phyloP scores from a whole-genome alignment of 2,113 vertebrate genomes.

The Corythaixoides concolor region DNA sequence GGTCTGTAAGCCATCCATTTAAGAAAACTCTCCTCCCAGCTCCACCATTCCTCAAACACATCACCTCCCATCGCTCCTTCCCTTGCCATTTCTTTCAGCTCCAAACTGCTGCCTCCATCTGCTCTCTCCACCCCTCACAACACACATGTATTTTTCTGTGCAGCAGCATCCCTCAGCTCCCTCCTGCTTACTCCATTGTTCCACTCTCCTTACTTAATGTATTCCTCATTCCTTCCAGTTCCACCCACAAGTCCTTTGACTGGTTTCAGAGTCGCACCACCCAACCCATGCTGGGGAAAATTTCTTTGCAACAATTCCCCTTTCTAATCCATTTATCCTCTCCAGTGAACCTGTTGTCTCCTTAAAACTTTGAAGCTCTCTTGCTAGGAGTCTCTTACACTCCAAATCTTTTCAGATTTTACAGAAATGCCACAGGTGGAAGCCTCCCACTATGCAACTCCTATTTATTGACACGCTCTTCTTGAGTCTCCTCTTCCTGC shows the following conservation, averaged over 20 bases:
- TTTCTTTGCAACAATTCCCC: neutral
- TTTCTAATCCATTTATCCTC: neutral
- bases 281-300: neutral
- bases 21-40: neutral
- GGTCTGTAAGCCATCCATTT: neutral
- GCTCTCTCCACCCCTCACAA: neutral
- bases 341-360: neutral
- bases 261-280: neutral
- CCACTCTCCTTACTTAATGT: neutral
- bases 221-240: neutral
- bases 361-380: neutral
- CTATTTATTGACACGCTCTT: neutral
- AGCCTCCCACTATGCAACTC: neutral
- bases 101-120: neutral
- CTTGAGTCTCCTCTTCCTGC: neutral
- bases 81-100: neutral
- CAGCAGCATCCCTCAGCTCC: neutral
- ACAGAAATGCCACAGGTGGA: neutral
- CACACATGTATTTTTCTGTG: neutral
- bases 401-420: neutral
- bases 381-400: neutral
- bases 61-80: neutral
- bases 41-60: neutral
- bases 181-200: neutral
- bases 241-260: neutral